Base-by-base conservation (phyloP, 2,113 vertebrate species). In the Megaleporinus macrocephalus region DNA sequence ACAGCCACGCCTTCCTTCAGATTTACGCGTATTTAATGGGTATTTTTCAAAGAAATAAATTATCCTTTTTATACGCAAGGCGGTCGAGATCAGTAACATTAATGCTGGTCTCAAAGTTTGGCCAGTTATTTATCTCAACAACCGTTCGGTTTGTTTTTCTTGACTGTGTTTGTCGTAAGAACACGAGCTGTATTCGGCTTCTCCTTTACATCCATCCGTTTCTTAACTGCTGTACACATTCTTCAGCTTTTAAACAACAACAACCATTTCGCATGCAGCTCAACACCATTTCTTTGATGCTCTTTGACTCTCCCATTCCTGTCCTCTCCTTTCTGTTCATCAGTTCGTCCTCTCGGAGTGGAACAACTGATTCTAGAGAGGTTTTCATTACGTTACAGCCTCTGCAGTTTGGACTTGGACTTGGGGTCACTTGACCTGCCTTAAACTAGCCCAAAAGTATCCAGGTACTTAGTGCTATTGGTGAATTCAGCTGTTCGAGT, bases 301-400 rank as follows among this genome's bases (percentile, higher is more conserved):
- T 69, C 55, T 36, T 11, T 66, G 18, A 6, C 63, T 44, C 20
- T 41, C 22, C 22, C n/a, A 14, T n/a, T 44, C 9, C 33, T 70
- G 20, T 70, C 65, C 18, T 36, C 66, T 69, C 20, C 36, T 70
- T 22, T 69, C 66, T 70, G 33, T 70, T 70, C 33, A 70, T 44
- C 66, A 41, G 33, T 70, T 44, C 36, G 66, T 70, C 14, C 10
- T 18, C 44, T n/a, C 33, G 44, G 66, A 44, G 24, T 70, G 33
- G 20, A 11, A 44, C 41, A n/a, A 5, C 36, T n/a, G 14, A 44
- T 13, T 2, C 33, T 68, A 10, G 5, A 68, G 27, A 7, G 16
- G 29, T 20, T 68, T 33, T 9, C 65, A 15, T 41, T n/a, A 12
- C 29, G 26, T 11, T 36, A 68, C 30, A 10, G 15, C 30, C 63